Base-by-base conservation (phyloP, 2,113 vertebrate genomes). In the Dasypus novemcinctus region DNA sequence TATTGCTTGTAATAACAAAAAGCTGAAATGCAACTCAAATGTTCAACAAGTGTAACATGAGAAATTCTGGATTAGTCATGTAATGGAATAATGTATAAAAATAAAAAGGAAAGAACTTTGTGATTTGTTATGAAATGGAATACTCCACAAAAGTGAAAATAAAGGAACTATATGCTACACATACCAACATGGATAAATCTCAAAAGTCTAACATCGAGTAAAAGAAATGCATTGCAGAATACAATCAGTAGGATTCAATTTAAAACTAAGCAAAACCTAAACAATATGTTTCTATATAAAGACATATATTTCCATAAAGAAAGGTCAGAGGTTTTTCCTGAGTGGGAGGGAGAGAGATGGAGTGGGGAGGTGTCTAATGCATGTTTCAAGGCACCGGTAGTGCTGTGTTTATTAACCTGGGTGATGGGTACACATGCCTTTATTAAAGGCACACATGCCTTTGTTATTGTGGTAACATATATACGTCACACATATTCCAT, bases 1-100 rank as follows among this genome's bases (percentile, higher is more conserved):
- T 75, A 69, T 90, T 88, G 12, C 18, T 93, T 87, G 68, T 89
- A 85, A 81, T 87, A 95, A 83, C 69, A 82, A 93, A 41, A 92
- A 78, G 7, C 63, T 69, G 41, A 80, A 82, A 92, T 83, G 21
- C 21, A 15, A 87, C 41, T 86, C 74, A 85, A 74, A 85, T 91
- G 76, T 85, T 38, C 38, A 93, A 66, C 46, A 89, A n/a, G 2
- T 82, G 66, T 86, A 66, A 66, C 25, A 18, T 33, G 43, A 59
- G 75, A 79, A 90, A 61, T 63, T 63, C 11, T 91, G 41, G 46
- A 66, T 96, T 95, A 96, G n/a, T 72, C 41, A 89, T 54, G 15
- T 64, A 64, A 93, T 75, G 23, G 29, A 86, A 93, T 93, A 74
- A 13, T 83, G 20, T 81, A 52, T 8, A 71, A 72, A 81, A 78